Evolutionary conservation across 30 jellyfish, hydroid and myxozoan genomes (phyloP).

Genomic region (Aurelia coerulea): DNA sequence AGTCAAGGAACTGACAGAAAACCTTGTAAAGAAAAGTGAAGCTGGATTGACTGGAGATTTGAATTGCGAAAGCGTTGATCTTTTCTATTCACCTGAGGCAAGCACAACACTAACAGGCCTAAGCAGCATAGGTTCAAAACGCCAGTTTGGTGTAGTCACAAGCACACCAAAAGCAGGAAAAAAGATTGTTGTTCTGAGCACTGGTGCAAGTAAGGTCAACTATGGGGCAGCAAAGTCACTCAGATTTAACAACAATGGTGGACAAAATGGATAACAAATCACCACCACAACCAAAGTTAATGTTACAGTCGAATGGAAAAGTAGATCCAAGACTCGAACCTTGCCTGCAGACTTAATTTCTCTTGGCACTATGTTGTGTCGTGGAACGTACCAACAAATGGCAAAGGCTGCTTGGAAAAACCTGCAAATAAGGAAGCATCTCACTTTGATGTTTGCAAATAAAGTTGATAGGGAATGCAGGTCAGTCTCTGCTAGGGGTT

Average conservation of each 20-base stretch:
- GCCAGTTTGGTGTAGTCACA: background rate
- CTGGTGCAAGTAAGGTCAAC: background rate
- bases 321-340: constrained; percentile 1
- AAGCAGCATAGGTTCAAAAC: background rate
- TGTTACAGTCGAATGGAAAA: background rate
- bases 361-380: constrained; percentile 13
- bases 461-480: background rate
- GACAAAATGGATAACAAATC: too few relatives aligned
- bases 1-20: too few relatives aligned
- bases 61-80: too few relatives aligned
- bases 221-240: background rate
- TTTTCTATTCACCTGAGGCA: background rate
- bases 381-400: constrained; percentile 1
- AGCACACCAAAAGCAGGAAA: constrained; percentile 5
- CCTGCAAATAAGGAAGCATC: constrained; percentile 13
- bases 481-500: background rate
- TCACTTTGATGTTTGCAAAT: background rate
- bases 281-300: background rate
- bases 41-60: too few relatives aligned
- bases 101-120: background rate
- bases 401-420: constrained; percentile 6
- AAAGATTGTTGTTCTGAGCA: background rate
- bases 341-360: constrained; percentile 9
- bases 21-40: too few relatives aligned
- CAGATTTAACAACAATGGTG: background rate